Evolutionary conservation across 2,888 invertebrate species (phyloP).

Genomic region (Gymnoscelis rufifasciata): DNA sequence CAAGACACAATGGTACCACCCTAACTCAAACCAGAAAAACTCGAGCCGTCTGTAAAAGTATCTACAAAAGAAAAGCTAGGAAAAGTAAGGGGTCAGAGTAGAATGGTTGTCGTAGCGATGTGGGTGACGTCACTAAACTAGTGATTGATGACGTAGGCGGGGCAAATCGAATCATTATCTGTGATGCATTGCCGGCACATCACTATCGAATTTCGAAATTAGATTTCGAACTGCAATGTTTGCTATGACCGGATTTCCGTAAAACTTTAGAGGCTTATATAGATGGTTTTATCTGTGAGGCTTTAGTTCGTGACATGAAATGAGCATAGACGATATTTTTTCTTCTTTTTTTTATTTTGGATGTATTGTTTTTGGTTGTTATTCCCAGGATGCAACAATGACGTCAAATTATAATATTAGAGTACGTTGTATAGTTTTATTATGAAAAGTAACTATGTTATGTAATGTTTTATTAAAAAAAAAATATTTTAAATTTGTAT

Average conservation of each 20-base stretch:
- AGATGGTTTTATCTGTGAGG: too few species aligned
- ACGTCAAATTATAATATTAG: too few species aligned
- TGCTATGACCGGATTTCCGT: neutral
- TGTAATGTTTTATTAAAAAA: neutral
- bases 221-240: constrained; percentile 28
- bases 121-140: constrained; percentile 54
- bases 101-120: constrained; percentile 32
- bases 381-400: too few species aligned
- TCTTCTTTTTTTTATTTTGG: too few species aligned
- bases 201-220: constrained; percentile 60
- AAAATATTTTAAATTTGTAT: neutral
- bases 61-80: constrained; percentile 5
- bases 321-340: too few species aligned
- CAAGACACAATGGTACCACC: constrained; percentile 76
- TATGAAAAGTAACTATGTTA: too few species aligned
- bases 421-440: too few species aligned
- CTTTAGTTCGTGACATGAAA: too few species aligned
- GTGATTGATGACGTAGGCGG: constrained; percentile 78
- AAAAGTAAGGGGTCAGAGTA: constrained; percentile 45
- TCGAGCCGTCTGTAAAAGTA: constrained; percentile 35
- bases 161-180: constrained; percentile 78
- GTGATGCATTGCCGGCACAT: constrained; percentile 75
- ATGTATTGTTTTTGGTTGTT: too few species aligned
- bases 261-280: too few species aligned
- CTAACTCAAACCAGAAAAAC: constrained; percentile 41